Conservation (phyloP, 2,797 vertebrate species). For the Centropyge bicolor region DNA sequence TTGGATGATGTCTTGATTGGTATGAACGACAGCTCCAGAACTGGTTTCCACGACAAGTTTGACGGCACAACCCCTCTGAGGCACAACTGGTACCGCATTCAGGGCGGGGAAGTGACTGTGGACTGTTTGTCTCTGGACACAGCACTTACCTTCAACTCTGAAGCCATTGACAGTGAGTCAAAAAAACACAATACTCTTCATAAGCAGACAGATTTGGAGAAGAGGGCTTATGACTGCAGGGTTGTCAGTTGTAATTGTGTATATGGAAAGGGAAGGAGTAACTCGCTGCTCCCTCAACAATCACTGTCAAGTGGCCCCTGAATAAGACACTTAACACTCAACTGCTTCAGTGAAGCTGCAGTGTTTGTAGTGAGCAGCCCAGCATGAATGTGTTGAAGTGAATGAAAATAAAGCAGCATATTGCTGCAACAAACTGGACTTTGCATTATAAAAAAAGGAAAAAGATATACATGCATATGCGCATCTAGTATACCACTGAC, state of each 20-base stretch:
- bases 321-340: conserved; percentile 32
- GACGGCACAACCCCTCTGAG: conserved; percentile 92
- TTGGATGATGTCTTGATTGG: conserved; percentile 96
- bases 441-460: background rate
- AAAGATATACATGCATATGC: background rate
- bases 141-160: conserved; percentile 93
- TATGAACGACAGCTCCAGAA: conserved; percentile 98
- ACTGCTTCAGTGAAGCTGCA: conserved; percentile 16
- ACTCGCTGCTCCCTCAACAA: conserved; percentile 7
- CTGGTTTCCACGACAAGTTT: conserved; percentile 96
- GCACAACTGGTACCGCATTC: conserved; percentile 96
- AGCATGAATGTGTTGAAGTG: background rate
- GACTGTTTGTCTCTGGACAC: conserved; percentile 97
- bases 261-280: conserved; percentile 3
- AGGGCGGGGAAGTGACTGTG: conserved; percentile 95
- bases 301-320: conserved; percentile 17
- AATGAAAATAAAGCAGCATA: conserved; percentile 7
- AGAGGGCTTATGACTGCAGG: background rate
- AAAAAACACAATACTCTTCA: conserved; percentile 4
- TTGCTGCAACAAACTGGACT: background rate
- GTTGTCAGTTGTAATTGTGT: conserved; percentile 6
- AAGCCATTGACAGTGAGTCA: conserved; percentile 88
- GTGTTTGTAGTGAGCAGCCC: conserved; percentile 15
- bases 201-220: conserved; percentile 4
- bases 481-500: background rate